phyloP scores from a whole-genome alignment of 37 sponge, comb jelly and placozoan genomes.

The Halichondria panicea region DNA sequence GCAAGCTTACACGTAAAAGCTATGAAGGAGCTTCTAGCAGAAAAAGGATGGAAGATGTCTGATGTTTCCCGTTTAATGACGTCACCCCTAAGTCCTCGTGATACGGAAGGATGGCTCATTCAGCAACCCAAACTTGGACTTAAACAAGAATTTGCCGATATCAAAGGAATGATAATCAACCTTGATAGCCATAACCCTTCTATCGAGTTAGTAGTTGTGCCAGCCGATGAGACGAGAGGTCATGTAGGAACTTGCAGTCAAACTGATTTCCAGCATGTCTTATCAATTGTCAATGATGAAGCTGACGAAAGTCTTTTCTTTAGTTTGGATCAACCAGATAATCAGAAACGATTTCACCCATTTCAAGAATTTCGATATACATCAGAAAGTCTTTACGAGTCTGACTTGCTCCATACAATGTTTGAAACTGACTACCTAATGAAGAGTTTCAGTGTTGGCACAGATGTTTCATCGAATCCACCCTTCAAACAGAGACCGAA shows the following conservation, averaged over 20 bases:
- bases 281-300: constrained; percentile 11
- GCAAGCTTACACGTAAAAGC: background rate
- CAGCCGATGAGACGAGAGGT: constrained; percentile 3
- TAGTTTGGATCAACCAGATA: constrained; percentile 69
- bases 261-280: constrained; percentile 27
- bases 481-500: constrained; percentile 64
- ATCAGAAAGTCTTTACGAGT: constrained; percentile 22
- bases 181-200: constrained; percentile 10
- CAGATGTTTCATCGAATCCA: constrained; percentile 64
- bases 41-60: constrained; percentile 41
- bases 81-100: constrained; percentile 16
- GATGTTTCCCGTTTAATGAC: constrained; percentile 32
- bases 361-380: constrained; percentile 65
- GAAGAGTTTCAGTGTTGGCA: constrained; percentile 73
- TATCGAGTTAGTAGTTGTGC: constrained; percentile 21
- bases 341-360: constrained; percentile 57
- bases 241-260: constrained; percentile 28
- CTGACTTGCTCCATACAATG: constrained; percentile 54
- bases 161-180: constrained; percentile 36
- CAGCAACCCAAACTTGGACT: constrained; percentile 28
- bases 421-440: constrained; percentile 73
- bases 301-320: constrained; percentile 25
- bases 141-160: constrained; percentile 6
- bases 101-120: constrained; percentile 56
- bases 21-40: constrained; percentile 10